These are phyloP conservation scores for Nipponacmea schrenckii DNA, from an alignment of 2,888 invertebrate species.

Conservation along the genomic window DNA sequence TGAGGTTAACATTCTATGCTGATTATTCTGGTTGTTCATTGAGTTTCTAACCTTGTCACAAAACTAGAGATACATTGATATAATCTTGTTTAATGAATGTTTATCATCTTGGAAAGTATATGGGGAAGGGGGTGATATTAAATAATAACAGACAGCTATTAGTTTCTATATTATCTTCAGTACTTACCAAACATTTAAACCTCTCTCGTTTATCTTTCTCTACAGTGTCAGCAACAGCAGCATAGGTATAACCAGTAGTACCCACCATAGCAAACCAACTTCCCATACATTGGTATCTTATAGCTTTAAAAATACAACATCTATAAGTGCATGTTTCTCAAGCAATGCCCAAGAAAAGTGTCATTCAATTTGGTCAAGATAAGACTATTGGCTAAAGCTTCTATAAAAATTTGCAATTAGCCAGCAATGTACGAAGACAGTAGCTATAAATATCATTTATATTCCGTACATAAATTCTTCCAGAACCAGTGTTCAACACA, in stretches of 20 bases:
- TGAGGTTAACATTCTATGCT: not conserved
- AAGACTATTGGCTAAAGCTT: no score
- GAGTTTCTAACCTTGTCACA: not conserved
- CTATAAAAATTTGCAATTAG: no score
- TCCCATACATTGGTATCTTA: conserved; percentile 66
- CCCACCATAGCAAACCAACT: conserved; percentile 60
- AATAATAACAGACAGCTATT: no score
- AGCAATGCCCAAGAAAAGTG: not conserved
- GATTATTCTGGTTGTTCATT: not conserved
- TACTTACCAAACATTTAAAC: conserved; percentile 83
- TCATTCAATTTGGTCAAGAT: not conserved
- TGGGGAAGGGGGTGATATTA: no score
- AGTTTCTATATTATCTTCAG: no score
- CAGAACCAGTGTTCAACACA: no score
- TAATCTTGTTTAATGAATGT: no score
- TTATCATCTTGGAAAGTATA: no score
- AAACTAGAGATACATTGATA: not conserved
- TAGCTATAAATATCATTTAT: no score
- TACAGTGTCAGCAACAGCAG: conserved; percentile 96
- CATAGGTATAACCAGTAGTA: conserved; percentile 82
- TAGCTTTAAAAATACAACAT: conserved; percentile 45
- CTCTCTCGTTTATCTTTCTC: conserved; percentile 94
- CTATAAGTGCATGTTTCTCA: not conserved
- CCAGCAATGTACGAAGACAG: no score
- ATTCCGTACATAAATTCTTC: no score